Conservation (phyloP, 2,113 vertebrate genomes). For the Tyrannus savana region DNA sequence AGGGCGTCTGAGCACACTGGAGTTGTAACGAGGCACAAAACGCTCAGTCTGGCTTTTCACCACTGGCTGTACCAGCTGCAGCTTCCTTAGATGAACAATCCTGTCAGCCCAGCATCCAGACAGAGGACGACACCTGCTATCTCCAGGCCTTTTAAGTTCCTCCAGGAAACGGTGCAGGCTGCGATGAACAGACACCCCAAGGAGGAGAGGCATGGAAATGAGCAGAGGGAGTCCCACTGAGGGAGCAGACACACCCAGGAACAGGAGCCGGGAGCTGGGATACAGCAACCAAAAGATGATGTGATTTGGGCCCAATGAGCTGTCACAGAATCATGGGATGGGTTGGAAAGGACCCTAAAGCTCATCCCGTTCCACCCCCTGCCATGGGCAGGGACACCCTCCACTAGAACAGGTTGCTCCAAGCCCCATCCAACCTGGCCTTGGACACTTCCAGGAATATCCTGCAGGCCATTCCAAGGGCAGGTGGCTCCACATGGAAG, state of each 20-base stretch:
- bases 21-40: conserved; percentile 35
- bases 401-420: background rate
- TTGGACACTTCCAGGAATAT: background rate
- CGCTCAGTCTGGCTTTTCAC: background rate
- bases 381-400: background rate
- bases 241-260: background rate
- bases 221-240: background rate
- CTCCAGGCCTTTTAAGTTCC: background rate
- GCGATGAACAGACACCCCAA: background rate
- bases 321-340: background rate
- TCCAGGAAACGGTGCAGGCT: background rate
- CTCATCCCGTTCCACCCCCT: background rate
- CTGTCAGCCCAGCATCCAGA: background rate
- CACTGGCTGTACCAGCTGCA: conserved; percentile 2
- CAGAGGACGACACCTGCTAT: background rate
- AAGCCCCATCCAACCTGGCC: background rate
- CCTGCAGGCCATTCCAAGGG: background rate
- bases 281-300: rapidly evolving
- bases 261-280: background rate
- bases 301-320: background rate
- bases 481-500: background rate
- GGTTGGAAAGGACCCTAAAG: background rate
- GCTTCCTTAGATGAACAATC: conserved; percentile 19
- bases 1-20: background rate
- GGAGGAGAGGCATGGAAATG: background rate